These are phyloP conservation scores for Physocephala rufipes DNA, from an alignment of 2,888 invertebrate species.

Conservation along the genomic window DNA sequence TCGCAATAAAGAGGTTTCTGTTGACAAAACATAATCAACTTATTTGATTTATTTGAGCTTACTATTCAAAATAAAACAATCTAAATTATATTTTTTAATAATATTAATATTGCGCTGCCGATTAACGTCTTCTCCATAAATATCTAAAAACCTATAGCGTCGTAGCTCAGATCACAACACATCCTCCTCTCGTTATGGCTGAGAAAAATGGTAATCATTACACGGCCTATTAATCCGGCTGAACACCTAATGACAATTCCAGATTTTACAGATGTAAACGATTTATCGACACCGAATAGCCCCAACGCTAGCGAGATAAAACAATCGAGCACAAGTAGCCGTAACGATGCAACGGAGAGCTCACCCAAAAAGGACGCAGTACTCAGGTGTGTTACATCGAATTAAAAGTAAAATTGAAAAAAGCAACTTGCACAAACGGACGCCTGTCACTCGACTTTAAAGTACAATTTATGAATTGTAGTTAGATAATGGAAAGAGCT, in stretches of 20 bases:
- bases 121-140: slow-evolving; percentile 50
- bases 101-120: slow-evolving; percentile 8
- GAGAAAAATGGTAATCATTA: slow-evolving; percentile 87
- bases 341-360: slow-evolving; percentile 61
- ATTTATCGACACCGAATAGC: slow-evolving; percentile 69
- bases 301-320: slow-evolving; percentile 63
- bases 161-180: slow-evolving; percentile 69
- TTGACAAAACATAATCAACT: background rate
- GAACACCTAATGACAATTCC: slow-evolving; percentile 69
- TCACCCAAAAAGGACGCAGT: slow-evolving; percentile 64
- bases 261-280: slow-evolving; percentile 68
- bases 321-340: slow-evolving; percentile 59
- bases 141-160: slow-evolving; percentile 63
- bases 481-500: too few relatives aligned
- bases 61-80: background rate
- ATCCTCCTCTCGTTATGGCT: slow-evolving; percentile 69
- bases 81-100: background rate
- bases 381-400: slow-evolving; percentile 56
- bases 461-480: too few relatives aligned
- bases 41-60: background rate
- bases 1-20: too few relatives aligned
- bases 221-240: slow-evolving; percentile 84
- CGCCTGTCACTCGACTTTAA: too few relatives aligned
- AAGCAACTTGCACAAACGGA: too few relatives aligned
- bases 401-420: background rate